phyloP scores from a whole-genome alignment of 1,140 invertebrate genomes.

The Drosophila littoralis region DNA sequence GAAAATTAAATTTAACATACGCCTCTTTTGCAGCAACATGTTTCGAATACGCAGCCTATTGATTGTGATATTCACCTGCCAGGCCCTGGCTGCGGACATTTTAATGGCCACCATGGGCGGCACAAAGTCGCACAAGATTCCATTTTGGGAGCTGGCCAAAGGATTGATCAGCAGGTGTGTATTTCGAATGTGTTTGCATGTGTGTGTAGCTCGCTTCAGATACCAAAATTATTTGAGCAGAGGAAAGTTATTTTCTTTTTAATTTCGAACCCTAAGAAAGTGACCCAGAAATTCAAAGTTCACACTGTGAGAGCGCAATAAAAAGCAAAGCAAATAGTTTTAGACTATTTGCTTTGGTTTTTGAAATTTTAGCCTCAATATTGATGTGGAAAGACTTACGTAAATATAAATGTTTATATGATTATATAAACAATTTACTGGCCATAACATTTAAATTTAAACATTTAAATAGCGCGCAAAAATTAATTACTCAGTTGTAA shows the following conservation, averaged over 20 bases:
- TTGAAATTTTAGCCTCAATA: not conserved
- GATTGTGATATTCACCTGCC: slow-evolving; percentile 48
- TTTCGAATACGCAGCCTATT: slow-evolving; percentile 43
- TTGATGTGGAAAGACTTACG: not conserved
- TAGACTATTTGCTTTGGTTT: not conserved
- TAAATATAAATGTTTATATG: not conserved
- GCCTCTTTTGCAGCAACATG: slow-evolving; percentile 57
- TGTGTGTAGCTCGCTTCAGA: not conserved
- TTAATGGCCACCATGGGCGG: slow-evolving; percentile 90
- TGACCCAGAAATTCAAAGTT: not conserved
- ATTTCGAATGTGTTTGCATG: slow-evolving; percentile 1
- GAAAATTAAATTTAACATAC: not conserved
- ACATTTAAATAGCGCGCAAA: not conserved
- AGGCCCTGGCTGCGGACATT: slow-evolving; percentile 70
- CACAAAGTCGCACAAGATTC: slow-evolving; percentile 92
- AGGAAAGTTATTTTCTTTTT: too few relatives aligned
- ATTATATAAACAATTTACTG: not conserved
- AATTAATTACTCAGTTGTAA: too few relatives aligned
- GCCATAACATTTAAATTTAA: not conserved
- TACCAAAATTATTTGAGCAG: too few relatives aligned
- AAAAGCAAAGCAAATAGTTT: not conserved
- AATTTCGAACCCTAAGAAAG: not conserved
- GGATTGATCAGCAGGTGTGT: slow-evolving; percentile 86
- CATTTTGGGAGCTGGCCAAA: slow-evolving; percentile 89
- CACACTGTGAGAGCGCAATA: not conserved